Evolutionary conservation across 2,888 invertebrate species (phyloP), one percentile per base, ranked within the genome.

Genomic region (Xestia rhomboidea): DNA sequence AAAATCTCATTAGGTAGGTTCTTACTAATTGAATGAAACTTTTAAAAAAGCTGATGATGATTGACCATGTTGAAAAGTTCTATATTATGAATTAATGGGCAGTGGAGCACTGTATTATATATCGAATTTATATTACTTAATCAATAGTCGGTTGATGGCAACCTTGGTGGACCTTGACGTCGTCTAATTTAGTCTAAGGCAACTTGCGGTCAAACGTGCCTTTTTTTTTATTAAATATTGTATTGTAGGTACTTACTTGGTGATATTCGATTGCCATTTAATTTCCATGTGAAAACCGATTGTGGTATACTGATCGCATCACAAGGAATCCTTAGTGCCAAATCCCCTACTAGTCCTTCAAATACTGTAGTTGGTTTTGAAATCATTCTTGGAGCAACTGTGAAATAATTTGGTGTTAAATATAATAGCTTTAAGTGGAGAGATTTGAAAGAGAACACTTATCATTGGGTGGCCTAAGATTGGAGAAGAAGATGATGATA

Each of bases 321-420:
- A 62, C 87, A 86, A 27, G 83, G 79, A 18, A 87, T 78, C 62
- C 67, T 73, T 46, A 87, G 64, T 46, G 85, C 83, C 27, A 81
- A 10, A 41, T 87, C 87, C 38, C 67, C 76, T 30, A 24, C 38
- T 30, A 76, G 6, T 30, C 66, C 67, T 41, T 76, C 30, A 57
- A 27, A 38, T n/a, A 76, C 10, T 41, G 27, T 60, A n/a, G 38
- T 38, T 27, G 49, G 24, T 30, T 67, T 76, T 41, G 41, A 24
- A 38, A 57, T 67, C 0, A 76, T 76, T 41, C 21, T 30, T 41
- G 66, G 77, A 21, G n/a, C 30, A 60, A 27, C 76, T 76, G 67
- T 49, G 6, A n/a, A 76, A 10, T 67, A 76, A 67, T 34, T 27
- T 27, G n/a, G 2, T 57, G 57, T 7, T 57, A 7, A 57, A 7